Conservation (phyloP, 2,113 vertebrate species). For the Menura novaehollandiae region DNA sequence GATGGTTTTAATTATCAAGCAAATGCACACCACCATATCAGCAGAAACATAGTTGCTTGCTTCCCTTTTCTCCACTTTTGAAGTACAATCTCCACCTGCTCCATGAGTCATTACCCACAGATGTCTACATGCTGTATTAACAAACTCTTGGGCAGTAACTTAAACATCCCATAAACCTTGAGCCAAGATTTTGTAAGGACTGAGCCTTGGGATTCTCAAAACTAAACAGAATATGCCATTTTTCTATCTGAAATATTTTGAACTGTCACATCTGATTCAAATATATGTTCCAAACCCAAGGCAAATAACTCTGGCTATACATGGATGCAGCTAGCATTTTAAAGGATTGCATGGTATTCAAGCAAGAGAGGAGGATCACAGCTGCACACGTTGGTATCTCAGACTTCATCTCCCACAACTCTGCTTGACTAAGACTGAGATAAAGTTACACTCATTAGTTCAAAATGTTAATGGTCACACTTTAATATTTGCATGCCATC, state of each 20-base stretch:
- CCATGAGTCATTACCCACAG: background rate
- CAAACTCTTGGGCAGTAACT: background rate
- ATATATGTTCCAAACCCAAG: background rate
- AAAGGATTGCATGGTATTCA: background rate
- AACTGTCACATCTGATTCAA: background rate
- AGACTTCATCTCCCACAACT: background rate
- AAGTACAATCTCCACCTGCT: background rate
- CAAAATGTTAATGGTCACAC: background rate
- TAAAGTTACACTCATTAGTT: background rate
- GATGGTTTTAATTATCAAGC: background rate
- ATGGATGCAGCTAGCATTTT: background rate
- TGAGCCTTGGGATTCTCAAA: background rate
- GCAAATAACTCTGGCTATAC: background rate
- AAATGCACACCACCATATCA: background rate
- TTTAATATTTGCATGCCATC: background rate
- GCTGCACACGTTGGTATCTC: background rate
- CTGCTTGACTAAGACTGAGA: background rate
- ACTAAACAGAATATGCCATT: background rate
- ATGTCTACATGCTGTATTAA: background rate
- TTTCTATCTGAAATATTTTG: background rate
- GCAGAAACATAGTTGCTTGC: background rate
- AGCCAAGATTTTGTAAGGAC: background rate
- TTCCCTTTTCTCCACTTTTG: background rate
- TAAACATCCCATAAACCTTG: background rate
- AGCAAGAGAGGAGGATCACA: background rate